A percentile compares a stretch with the other conserved stretches of the same genome.
Conservation (phyloP, 2,113 vertebrate species). For the Silurus glanis region DNA sequence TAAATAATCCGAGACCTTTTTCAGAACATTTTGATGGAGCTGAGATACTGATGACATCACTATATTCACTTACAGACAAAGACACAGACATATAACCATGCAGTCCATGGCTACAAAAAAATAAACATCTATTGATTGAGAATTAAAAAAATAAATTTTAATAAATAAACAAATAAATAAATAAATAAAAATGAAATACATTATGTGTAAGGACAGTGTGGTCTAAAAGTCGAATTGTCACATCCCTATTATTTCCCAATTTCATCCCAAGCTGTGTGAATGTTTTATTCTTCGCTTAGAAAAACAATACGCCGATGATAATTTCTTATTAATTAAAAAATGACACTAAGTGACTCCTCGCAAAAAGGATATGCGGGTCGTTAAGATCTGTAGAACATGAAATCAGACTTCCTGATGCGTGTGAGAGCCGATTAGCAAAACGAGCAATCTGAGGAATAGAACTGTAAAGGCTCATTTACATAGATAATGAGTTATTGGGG, state of each 20-base stretch:
- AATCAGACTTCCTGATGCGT: slow-evolving; percentile 62
- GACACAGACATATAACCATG: too few relatives aligned
- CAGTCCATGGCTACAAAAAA: too few relatives aligned
- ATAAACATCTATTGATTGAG: too few relatives aligned
- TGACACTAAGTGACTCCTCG: slow-evolving; percentile 35
- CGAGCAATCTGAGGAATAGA: slow-evolving; percentile 42
- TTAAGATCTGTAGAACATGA: slow-evolving; percentile 60
- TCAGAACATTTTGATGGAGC: too few relatives aligned
- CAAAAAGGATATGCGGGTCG: slow-evolving; percentile 57
- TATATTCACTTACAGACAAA: too few relatives aligned
- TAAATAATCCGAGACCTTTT: too few relatives aligned
- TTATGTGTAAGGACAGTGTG: too few relatives aligned
- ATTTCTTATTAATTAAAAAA: neutral
- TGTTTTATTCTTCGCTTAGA: neutral
- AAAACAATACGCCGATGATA: neutral
- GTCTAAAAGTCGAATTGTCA: neutral
- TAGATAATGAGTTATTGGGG: slow-evolving; percentile 36
- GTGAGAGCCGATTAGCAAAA: slow-evolving; percentile 58
- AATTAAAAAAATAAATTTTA: too few relatives aligned
- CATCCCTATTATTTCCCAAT: neutral
- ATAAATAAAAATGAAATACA: too few relatives aligned
- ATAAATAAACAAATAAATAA: too few relatives aligned
- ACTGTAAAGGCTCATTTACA: slow-evolving; percentile 46
- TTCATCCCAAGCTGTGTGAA: neutral
- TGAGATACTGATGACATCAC: too few relatives aligned